Evolutionary conservation across 2,113 vertebrate genomes (phyloP).

Genomic region (Anoura caudifer): DNA sequence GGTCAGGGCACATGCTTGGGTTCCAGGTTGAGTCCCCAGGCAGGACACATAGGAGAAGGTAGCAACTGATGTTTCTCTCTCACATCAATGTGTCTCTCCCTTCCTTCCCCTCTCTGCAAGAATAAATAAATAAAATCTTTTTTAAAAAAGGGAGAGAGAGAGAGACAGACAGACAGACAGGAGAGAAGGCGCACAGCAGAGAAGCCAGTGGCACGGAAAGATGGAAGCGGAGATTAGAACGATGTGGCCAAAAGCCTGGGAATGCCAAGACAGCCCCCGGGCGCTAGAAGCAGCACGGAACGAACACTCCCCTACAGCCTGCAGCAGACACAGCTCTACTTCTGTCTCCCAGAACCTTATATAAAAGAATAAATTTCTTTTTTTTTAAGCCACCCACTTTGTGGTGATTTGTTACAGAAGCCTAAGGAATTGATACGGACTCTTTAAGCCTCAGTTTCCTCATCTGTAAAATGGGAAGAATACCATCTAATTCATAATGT

Average conservation of each 20-base stretch:
- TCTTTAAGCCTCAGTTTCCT: not conserved
- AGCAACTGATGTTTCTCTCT: no score
- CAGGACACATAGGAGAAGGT: no score
- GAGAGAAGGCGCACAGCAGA: not conserved
- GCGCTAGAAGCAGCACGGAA: not conserved
- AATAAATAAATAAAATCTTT: no score
- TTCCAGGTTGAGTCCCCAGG: no score
- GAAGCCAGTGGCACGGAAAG: not conserved
- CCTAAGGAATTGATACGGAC: not conserved
- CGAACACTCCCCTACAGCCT: not conserved
- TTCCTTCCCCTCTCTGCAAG: no score
- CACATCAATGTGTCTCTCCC: no score
- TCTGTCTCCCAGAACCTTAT: not conserved
- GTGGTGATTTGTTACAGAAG: not conserved
- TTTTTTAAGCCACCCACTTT: not conserved
- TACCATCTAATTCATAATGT: fast-evolving
- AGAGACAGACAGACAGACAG: no score
- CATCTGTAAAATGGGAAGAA: not conserved
- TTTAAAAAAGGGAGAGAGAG: no score
- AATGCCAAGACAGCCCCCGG: no score
- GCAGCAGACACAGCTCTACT: not conserved
- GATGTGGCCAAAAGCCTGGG: not conserved
- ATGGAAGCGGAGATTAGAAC: not conserved
- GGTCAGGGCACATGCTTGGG: no score
- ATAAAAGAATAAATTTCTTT: not conserved